Conservation (phyloP, 1,140 invertebrate genomes). For the Trypoxylus dichotomus region DNA sequence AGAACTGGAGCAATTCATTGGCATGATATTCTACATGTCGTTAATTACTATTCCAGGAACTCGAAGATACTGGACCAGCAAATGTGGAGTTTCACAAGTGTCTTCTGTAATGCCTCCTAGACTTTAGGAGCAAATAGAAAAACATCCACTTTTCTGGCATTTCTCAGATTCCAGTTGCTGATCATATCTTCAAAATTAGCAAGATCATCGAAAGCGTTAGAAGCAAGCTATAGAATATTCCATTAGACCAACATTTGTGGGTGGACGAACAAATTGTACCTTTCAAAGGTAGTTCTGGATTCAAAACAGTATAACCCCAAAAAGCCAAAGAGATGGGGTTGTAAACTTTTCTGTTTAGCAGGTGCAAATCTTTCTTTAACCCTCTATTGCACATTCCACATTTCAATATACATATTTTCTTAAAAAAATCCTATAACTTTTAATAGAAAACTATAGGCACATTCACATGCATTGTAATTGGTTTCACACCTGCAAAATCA, state of each 20-base stretch:
- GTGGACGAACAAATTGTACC: not conserved
- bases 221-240: not conserved
- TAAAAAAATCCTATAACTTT: too few relatives aligned
- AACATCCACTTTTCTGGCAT: not conserved
- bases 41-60: not conserved
- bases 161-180: not conserved
- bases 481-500: not conserved
- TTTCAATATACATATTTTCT: too few relatives aligned
- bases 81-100: too few relatives aligned
- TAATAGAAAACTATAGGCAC: not conserved
- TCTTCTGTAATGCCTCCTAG: constrained; percentile 1
- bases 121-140: not conserved
- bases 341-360: constrained; percentile 1
- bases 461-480: not conserved
- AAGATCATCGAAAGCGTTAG: not conserved
- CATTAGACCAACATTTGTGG: constrained; percentile 16
- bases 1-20: constrained; percentile 24
- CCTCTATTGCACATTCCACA: too few relatives aligned
- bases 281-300: not conserved
- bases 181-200: not conserved
- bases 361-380: too few relatives aligned
- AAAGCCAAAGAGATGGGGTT: not conserved
- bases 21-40: too few relatives aligned
- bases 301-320: constrained; percentile 18
- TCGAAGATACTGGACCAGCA: not conserved